Conservation (phyloP, 2,888 invertebrate species). For the Deroplatys truncata region DNA sequence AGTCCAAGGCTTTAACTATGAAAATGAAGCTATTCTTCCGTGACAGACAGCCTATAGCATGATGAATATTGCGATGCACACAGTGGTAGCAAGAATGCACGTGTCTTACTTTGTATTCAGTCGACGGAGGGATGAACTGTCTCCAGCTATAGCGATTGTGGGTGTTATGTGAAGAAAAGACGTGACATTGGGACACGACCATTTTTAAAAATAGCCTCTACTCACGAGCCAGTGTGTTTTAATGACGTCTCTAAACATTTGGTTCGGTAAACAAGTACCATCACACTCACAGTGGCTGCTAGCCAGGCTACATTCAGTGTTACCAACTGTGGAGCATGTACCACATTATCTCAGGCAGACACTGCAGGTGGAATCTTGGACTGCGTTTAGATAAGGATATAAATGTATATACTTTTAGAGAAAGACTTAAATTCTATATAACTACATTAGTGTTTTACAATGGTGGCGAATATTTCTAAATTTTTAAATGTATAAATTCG, state of each 20-base stretch:
- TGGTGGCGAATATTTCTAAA: too few species aligned
- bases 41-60: neutral
- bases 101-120: neutral
- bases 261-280: neutral
- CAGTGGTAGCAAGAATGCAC: neutral
- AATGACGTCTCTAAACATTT: neutral
- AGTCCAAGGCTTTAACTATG: too few species aligned
- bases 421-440: too few species aligned
- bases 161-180: neutral
- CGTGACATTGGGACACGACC: neutral
- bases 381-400: too few species aligned
- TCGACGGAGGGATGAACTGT: neutral
- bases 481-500: too few species aligned
- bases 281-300: neutral
- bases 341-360: neutral
- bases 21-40: neutral
- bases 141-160: neutral
- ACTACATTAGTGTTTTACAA: too few species aligned
- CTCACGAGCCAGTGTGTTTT: neutral
- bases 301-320: neutral
- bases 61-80: neutral
- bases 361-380: too few species aligned
- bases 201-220: neutral
- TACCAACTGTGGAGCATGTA: neutral
- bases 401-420: too few species aligned